Percentiles rank a stretch among this genome's conserved stretches.
phyloP scores from a whole-genome alignment of 2,797 vertebrate species.

The Poecilia gillii region DNA sequence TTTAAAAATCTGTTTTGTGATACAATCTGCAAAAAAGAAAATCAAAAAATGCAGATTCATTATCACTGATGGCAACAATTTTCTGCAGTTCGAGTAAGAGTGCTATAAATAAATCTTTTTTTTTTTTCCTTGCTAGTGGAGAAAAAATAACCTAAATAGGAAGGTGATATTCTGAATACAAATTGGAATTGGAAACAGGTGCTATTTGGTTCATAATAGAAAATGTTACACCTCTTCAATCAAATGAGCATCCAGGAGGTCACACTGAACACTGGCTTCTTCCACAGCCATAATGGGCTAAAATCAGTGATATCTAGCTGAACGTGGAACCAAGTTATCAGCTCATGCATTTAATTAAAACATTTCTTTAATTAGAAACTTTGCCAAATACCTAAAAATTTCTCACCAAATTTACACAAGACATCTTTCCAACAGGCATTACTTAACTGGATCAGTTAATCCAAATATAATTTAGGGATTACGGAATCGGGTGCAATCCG shows the following conservation, averaged over 20 bases:
- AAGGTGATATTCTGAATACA: constrained; percentile 5
- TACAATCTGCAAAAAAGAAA: background rate
- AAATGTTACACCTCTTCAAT: background rate
- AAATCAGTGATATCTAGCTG: background rate
- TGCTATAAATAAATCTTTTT: background rate
- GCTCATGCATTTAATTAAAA: background rate
- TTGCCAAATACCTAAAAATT: background rate
- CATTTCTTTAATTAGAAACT: background rate
- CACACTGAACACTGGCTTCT: background rate
- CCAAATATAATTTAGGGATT: background rate
- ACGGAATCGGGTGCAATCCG: background rate
- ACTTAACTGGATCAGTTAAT: background rate
- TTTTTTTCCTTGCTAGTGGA: background rate
- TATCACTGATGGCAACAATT: constrained; percentile 9
- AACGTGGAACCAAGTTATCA: background rate
- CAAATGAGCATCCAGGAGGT: background rate
- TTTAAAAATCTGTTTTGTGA: background rate
- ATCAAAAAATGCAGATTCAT: background rate
- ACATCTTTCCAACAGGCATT: background rate
- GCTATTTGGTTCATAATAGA: background rate
- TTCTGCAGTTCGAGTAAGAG: constrained; percentile 13
- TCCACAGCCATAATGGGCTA: background rate
- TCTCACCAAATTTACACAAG: background rate
- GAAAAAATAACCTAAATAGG: constrained; percentile 1
- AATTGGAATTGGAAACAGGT: constrained; percentile 2